phyloP scores from a whole-genome alignment of 2,888 invertebrate species.

The Sinelater perroti region DNA sequence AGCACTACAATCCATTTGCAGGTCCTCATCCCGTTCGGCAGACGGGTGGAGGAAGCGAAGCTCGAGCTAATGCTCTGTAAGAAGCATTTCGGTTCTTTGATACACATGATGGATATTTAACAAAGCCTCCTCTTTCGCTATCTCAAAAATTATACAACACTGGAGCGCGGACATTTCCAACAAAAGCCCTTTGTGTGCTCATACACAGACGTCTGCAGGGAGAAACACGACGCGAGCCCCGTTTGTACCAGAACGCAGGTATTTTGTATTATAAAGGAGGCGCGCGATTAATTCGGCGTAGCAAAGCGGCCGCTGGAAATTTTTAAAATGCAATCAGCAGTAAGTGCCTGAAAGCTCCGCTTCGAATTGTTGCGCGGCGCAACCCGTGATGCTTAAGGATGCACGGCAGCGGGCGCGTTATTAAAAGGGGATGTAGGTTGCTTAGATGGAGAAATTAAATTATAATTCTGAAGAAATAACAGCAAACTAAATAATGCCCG shows the following conservation, averaged over 20 bases:
- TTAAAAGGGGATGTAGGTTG: slow-evolving; percentile 14
- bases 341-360: slow-evolving; percentile 19
- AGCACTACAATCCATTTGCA: too few relatives aligned
- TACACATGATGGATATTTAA: slow-evolving; percentile 3
- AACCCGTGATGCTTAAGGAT: slow-evolving; percentile 10
- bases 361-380: slow-evolving; percentile 8
- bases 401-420: slow-evolving; percentile 12
- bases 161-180: slow-evolving; percentile 4
- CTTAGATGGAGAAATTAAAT: slow-evolving; percentile 27
- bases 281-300: not conserved
- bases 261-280: slow-evolving; percentile 13
- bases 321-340: slow-evolving; percentile 16
- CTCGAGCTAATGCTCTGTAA: too few relatives aligned
- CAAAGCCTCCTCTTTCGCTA: slow-evolving; percentile 6
- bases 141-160: slow-evolving; percentile 1
- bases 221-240: slow-evolving; percentile 4
- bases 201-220: not conserved
- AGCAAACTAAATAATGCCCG: slow-evolving; percentile 25
- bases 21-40: too few relatives aligned
- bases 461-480: slow-evolving; percentile 29
- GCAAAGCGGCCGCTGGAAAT: slow-evolving; percentile 9
- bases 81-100: not conserved
- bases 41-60: too few relatives aligned
- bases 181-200: slow-evolving; percentile 8
- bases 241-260: slow-evolving; percentile 7